These are phyloP conservation scores for Solea senegalensis DNA, from an alignment of 2,113 vertebrate species.

Conservation along the genomic window DNA sequence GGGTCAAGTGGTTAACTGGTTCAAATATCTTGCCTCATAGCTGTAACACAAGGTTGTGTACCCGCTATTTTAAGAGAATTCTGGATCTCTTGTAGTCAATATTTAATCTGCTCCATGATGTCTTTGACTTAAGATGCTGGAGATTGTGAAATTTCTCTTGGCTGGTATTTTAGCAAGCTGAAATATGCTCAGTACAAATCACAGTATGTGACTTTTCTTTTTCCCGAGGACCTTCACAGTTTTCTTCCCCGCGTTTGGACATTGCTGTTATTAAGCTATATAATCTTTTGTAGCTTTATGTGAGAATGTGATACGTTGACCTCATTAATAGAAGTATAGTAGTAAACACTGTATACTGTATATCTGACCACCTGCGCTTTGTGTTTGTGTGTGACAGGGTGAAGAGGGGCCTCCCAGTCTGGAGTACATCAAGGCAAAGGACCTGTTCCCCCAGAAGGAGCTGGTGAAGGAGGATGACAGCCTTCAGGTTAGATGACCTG, in stretches of 20 bases:
- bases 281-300: background rate
- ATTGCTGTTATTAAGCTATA: background rate
- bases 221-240: background rate
- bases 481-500: conserved; percentile 85
- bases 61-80: conserved; percentile 14
- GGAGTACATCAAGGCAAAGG: conserved; percentile 99
- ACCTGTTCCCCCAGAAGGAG: conserved; percentile 98
- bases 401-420: conserved; percentile 99
- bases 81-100: conserved; percentile 59
- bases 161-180: background rate
- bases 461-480: conserved; percentile 97
- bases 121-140: conserved; percentile 15
- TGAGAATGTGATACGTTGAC: background rate
- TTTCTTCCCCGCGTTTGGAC: background rate
- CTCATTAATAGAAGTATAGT: background rate
- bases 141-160: conserved; percentile 40
- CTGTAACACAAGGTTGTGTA: conserved; percentile 18
- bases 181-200: conserved; percentile 4
- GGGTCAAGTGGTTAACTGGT: background rate
- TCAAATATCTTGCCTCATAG: background rate
- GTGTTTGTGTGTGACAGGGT: conserved; percentile 83
- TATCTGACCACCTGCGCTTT: conserved; percentile 22
- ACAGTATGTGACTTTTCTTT: conserved; percentile 1
- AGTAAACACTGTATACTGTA: too few relatives aligned
- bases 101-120: conserved; percentile 68